phyloP scores from a whole-genome alignment of 2,113 vertebrate genomes.

The Mandrillus leucophaeus region DNA sequence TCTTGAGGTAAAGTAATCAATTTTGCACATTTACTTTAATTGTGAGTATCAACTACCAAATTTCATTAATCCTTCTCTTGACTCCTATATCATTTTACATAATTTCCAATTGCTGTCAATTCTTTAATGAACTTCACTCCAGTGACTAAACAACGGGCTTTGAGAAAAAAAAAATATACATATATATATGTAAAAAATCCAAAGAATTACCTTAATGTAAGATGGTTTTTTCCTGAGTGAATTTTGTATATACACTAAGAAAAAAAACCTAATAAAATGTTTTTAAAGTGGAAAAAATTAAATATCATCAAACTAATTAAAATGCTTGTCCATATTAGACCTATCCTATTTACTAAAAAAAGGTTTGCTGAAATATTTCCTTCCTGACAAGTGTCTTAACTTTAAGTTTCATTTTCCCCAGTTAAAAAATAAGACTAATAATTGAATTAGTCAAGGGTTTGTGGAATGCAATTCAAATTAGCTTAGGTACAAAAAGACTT shows the following conservation, averaged over 20 bases:
- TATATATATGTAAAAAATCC: neutral
- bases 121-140: slow-evolving; percentile 18
- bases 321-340: neutral
- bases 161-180: neutral
- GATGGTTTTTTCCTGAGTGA: neutral
- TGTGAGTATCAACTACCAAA: slow-evolving; percentile 22
- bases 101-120: slow-evolving; percentile 28
- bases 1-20: neutral
- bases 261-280: neutral
- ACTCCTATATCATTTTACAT: slow-evolving; percentile 30
- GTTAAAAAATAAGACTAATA: slow-evolving; percentile 20
- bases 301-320: slow-evolving; percentile 2
- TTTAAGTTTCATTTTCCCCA: neutral
- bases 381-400: neutral
- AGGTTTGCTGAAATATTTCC: neutral
- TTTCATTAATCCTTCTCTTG: slow-evolving; percentile 30
- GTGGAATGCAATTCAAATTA: slow-evolving; percentile 35
- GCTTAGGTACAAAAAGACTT: neutral
- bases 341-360: neutral
- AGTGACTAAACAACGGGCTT: neutral
- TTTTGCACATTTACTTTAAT: slow-evolving; percentile 38
- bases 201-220: slow-evolving; percentile 17
- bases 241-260: neutral
- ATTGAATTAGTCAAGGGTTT: slow-evolving; percentile 22
- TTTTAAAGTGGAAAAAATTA: neutral